phyloP scores from a whole-genome alignment of 1,140 invertebrate species.

The Augochlora pura region DNA sequence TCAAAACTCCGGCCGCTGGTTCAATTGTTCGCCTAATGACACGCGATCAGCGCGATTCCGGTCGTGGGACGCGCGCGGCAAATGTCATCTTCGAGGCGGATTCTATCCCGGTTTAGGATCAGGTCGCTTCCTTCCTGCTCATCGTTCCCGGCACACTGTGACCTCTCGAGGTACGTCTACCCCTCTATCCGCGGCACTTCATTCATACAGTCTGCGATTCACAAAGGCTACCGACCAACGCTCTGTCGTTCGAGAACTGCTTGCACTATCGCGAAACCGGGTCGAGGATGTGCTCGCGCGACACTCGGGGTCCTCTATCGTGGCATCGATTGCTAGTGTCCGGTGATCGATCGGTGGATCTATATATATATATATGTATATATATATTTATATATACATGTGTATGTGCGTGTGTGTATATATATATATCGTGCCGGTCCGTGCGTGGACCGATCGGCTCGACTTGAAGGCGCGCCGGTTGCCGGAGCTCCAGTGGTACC shows the following conservation, averaged over 20 bases:
- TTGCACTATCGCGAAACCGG: too few species aligned
- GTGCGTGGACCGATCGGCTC: not conserved
- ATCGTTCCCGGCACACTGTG: not conserved
- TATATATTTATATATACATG: too few species aligned
- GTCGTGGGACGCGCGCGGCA: not conserved
- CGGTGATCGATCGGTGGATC: too few species aligned
- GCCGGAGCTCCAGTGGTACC: slow-evolving; percentile 17
- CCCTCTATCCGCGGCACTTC: too few species aligned
- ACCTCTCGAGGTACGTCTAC: not conserved
- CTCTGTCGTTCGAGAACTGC: too few species aligned
- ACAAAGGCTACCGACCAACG: too few species aligned
- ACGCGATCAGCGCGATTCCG: slow-evolving; percentile 10
- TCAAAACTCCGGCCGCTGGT: not conserved
- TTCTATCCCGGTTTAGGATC: not conserved
- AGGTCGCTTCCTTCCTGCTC: not conserved
- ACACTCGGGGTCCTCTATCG: too few species aligned
- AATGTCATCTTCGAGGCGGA: slow-evolving; percentile 18
- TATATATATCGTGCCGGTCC: not conserved
- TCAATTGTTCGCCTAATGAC: slow-evolving; percentile 15
- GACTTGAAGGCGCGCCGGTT: not conserved
- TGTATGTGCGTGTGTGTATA: too few species aligned
- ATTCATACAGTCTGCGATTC: too few species aligned
- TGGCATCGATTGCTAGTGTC: too few species aligned
- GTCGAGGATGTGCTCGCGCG: too few species aligned
- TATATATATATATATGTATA: not conserved